Evolutionary conservation across 2,797 vertebrate genomes (phyloP).

Genomic region (Adelosebastes latens): DNA sequence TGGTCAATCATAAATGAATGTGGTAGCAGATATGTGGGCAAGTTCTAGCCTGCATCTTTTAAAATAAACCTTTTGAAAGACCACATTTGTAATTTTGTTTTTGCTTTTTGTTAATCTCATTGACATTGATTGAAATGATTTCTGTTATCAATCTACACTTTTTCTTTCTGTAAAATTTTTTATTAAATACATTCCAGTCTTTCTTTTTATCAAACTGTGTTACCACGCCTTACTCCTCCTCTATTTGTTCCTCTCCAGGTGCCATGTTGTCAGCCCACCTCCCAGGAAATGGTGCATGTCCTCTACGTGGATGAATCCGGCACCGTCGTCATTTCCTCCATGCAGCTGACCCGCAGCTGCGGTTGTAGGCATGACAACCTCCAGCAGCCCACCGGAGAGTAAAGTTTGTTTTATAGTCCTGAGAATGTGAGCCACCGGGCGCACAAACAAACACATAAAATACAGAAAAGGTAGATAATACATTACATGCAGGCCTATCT

Average conservation of each 20-base stretch:
- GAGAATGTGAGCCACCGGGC: slow-evolving; percentile 13
- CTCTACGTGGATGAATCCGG: slow-evolving; percentile 73
- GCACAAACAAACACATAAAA: neutral
- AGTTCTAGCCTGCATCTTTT: neutral
- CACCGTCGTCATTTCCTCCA: slow-evolving; percentile 67
- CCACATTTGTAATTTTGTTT: neutral
- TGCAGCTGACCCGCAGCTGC: slow-evolving; percentile 69
- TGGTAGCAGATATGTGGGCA: neutral
- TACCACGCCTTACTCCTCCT: neutral
- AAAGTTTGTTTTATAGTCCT: slow-evolving; percentile 6
- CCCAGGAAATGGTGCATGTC: slow-evolving; percentile 61
- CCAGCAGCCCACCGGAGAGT: slow-evolving; percentile 38
- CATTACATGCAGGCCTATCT: neutral
- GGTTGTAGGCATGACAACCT: slow-evolving; percentile 58
- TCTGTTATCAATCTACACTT: neutral
- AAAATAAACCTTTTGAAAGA: neutral
- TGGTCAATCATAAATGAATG: neutral
- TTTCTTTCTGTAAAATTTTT: neutral
- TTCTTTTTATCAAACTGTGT: neutral
- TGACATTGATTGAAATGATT: neutral
- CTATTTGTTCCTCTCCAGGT: slow-evolving; percentile 27
- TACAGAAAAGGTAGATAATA: neutral
- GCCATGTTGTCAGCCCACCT: slow-evolving; percentile 71
- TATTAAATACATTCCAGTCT: neutral
- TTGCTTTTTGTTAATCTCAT: neutral